phyloP scores from a whole-genome alignment of 2,888 invertebrate genomes.

The Meiosimyza decipiens region DNA sequence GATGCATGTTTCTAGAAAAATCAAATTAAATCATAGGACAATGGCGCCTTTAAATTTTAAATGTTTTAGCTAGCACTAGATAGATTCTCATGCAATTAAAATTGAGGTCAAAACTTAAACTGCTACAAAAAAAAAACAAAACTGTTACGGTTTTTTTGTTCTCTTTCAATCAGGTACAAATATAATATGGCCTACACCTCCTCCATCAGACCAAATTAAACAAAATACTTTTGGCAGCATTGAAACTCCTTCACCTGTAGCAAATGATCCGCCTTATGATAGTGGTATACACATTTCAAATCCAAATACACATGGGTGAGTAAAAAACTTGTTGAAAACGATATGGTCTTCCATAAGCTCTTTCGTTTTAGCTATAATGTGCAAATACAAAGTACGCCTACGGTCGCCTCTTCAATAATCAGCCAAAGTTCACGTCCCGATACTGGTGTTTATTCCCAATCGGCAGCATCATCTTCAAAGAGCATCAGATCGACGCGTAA shows the following conservation, averaged over 20 bases:
- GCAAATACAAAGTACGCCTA: slow-evolving; percentile 64
- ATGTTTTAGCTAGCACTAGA: too few relatives aligned
- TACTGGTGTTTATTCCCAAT: slow-evolving; percentile 58
- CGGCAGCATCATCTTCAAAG: slow-evolving; percentile 63
- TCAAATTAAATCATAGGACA: too few relatives aligned
- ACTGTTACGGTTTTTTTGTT: background rate
- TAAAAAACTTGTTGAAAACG: background rate
- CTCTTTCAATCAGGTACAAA: slow-evolving; percentile 57
- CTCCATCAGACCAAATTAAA: slow-evolving; percentile 63
- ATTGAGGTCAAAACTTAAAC: too few relatives aligned
- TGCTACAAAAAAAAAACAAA: too few relatives aligned
- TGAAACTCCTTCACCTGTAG: slow-evolving; percentile 65
- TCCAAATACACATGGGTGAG: slow-evolving; percentile 66
- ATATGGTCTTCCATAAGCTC: background rate
- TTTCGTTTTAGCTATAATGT: slow-evolving; percentile 60
- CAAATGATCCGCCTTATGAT: slow-evolving; percentile 62
- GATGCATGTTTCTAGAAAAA: too few relatives aligned
- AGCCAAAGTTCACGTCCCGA: slow-evolving; percentile 62
- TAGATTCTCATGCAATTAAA: too few relatives aligned
- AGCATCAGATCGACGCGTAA: slow-evolving; percentile 58
- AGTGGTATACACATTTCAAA: slow-evolving; percentile 60
- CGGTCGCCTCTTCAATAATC: slow-evolving; percentile 57
- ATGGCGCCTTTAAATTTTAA: too few relatives aligned
- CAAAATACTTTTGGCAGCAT: slow-evolving; percentile 65
- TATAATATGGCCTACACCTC: slow-evolving; percentile 64